Percentiles rank a stretch among this genome's conserved stretches.
Evolutionary conservation across 2,888 invertebrate genomes (phyloP).

Genomic region (Chymomyza amoena): DNA sequence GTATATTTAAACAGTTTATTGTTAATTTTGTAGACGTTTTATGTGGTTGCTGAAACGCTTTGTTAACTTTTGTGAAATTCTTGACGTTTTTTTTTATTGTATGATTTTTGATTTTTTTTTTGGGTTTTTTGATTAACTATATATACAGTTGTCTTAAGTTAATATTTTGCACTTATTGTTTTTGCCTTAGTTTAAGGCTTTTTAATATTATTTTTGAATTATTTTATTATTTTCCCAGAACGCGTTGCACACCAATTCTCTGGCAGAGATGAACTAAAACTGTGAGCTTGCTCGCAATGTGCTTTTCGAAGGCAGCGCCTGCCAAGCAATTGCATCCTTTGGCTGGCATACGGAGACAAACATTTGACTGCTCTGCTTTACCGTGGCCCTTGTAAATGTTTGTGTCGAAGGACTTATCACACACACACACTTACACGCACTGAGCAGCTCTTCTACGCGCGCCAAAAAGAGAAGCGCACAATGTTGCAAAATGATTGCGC

Average conservation of each 20-base stretch:
- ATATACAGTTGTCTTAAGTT: neutral
- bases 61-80: constrained; percentile 68
- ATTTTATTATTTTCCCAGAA: constrained; percentile 17
- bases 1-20: constrained; percentile 18
- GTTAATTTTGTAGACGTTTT: constrained; percentile 23
- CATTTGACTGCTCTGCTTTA: neutral
- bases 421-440: neutral
- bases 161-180: constrained; percentile 32
- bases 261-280: constrained; percentile 73
- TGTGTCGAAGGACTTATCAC: constrained; percentile 4
- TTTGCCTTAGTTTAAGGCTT: constrained; percentile 21
- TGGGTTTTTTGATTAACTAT: constrained; percentile 12
- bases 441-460: constrained; percentile 28
- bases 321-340: constrained; percentile 57
- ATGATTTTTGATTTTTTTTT: constrained; percentile 38
- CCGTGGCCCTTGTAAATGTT: constrained; percentile 2
- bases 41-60: constrained; percentile 65
- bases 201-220: constrained; percentile 22
- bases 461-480: constrained; percentile 64
- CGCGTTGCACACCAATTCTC: constrained; percentile 73
- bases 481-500: constrained; percentile 51
- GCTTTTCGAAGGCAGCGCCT: constrained; percentile 13
- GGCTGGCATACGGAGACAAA: constrained; percentile 1
- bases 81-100: constrained; percentile 52
- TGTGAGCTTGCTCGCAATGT: constrained; percentile 35